These are phyloP conservation scores for Phengaris alcon DNA, from an alignment of 2,888 invertebrate genomes.

Conservation along the genomic window DNA sequence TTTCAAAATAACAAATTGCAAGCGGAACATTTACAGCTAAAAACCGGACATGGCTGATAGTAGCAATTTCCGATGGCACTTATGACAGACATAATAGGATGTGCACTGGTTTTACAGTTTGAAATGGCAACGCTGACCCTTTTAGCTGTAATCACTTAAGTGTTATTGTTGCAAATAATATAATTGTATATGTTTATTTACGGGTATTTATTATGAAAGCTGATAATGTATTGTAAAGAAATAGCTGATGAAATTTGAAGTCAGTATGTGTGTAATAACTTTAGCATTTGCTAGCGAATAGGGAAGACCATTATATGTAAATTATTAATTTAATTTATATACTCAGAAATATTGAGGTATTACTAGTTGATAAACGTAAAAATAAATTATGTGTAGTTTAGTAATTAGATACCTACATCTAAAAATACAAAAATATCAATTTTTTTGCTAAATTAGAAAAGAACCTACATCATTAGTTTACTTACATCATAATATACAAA, in stretches of 20 bases:
- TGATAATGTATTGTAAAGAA: background rate
- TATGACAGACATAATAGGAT: constrained; percentile 58
- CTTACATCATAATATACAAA: too few species aligned
- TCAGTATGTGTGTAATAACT: background rate
- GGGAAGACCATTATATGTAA: too few species aligned
- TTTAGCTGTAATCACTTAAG: constrained; percentile 44
- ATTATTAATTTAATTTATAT: too few species aligned
- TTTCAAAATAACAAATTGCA: constrained; percentile 65
- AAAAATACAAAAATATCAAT: too few species aligned
- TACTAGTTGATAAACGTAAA: too few species aligned
- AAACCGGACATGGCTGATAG: constrained; percentile 74
- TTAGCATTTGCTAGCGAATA: too few species aligned
- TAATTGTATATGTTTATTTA: constrained; percentile 2
- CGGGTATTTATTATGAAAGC: constrained; percentile 3
- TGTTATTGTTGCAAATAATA: constrained; percentile 31
- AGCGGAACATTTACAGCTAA: constrained; percentile 77
- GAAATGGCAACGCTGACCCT: constrained; percentile 43
- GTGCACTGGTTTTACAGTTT: constrained; percentile 52
- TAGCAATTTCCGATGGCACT: constrained; percentile 72
- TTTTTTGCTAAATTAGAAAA: too few species aligned
- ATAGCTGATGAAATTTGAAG: background rate
- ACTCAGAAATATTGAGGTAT: too few species aligned
- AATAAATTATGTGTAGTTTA: too few species aligned
- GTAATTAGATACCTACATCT: too few species aligned
- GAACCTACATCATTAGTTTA: too few species aligned